Percentiles rank a stretch among this genome's conserved stretches.
phyloP scores from a whole-genome alignment of 2,113 vertebrate species.

The Oriolus oriolus region DNA sequence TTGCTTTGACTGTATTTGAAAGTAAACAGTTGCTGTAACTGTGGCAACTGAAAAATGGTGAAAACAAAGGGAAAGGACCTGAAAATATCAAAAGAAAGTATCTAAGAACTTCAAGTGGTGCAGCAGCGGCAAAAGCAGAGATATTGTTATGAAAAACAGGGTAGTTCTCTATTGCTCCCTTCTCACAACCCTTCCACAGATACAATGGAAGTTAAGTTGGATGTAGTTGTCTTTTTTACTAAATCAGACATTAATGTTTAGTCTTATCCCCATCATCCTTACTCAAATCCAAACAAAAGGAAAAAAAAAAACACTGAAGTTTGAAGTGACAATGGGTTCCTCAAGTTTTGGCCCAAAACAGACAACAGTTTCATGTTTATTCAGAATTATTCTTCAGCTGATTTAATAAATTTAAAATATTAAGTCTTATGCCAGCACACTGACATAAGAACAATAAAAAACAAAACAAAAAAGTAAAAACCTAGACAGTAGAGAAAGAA shows the following conservation, averaged over 20 bases:
- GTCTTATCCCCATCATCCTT: background rate
- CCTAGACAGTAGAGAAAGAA: background rate
- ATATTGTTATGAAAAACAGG: rapidly evolving
- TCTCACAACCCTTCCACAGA: background rate
- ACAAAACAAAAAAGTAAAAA: background rate
- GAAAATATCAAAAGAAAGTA: background rate
- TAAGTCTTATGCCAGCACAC: background rate
- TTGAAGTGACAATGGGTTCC: background rate
- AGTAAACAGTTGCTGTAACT: background rate
- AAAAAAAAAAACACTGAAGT: background rate
- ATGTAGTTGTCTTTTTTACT: background rate
- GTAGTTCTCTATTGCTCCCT: background rate
- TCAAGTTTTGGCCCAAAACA: background rate
- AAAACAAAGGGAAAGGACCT: background rate
- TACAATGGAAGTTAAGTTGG: background rate
- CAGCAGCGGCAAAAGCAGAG: background rate
- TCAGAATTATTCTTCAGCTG: background rate
- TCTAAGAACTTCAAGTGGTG: background rate
- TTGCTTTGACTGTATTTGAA: background rate
- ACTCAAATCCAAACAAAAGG: background rate
- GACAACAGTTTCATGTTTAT: background rate
- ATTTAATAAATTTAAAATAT: background rate
- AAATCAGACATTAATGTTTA: background rate
- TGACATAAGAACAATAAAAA: background rate
- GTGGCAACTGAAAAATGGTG: background rate